Evolutionary conservation across 2,797 vertebrate genomes (phyloP), one percentile per base, ranked within the genome.

Genomic region (Nannoperca obscura): DNA sequence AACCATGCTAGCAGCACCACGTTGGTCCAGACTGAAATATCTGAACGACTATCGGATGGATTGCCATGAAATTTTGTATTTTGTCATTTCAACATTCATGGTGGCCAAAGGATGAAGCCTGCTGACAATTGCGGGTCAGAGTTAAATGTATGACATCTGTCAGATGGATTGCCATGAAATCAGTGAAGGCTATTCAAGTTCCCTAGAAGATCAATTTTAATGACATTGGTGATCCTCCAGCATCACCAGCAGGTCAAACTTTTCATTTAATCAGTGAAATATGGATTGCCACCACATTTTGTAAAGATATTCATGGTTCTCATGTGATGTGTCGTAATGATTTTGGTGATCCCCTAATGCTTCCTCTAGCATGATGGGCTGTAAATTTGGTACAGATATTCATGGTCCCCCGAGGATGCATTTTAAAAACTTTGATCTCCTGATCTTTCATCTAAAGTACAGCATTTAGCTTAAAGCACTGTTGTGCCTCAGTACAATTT

Each of bases 391-490:
- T 6, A 53, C 22, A 53, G 22, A 54, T 15, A 30, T 30, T 30
- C 24, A 17, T 32, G 20, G n/a, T 38, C 27, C 44, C 44, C 12
- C 47, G 19, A 63, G 17, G 17, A 49, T 4, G 20, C 32, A 34
- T 49, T 60, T 1, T 10, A 55, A 32, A 17, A 32, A 32, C 1
- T 0, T 17, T 54, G 14, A 19, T 57, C 14, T 15, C 53, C 13
- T 8, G 4, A 36, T 60, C 12, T 42, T 15, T 46, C 2, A 62
- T 12, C 8, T 11, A 32, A 8, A 2, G 4, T 4, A 19, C 42
- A 57, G 53, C 54, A 61, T 71, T 60, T 60, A 54, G 19, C 59
- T 63, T 57, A n/a, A 54, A 69, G 73, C n/a, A 17, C 50, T 10
- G 14, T 34, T 66, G 44, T 40, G 32, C 24, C 24, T 15, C 22